Evolutionary conservation across 2,113 vertebrate species (phyloP).

Genomic region (Sus scrofa): DNA sequence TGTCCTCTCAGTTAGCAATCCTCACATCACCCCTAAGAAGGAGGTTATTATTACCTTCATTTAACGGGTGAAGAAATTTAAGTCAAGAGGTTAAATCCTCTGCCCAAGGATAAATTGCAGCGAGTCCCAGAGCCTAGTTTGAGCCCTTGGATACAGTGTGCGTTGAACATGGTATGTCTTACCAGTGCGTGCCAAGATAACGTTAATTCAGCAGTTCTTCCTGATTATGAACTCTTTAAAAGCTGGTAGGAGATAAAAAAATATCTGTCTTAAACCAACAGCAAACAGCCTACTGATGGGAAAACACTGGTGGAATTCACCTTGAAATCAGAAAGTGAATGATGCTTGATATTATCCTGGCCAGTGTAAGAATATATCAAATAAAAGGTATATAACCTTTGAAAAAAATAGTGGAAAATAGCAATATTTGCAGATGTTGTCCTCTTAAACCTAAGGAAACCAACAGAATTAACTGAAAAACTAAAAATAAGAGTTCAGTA

Average conservation of each 20-base stretch:
- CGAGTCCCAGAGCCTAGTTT: background rate
- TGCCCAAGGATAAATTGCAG: background rate
- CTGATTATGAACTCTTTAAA: constrained; percentile 11
- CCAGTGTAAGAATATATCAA: background rate
- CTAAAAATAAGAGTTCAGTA: background rate
- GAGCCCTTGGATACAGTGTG: too few relatives aligned
- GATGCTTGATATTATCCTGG: background rate
- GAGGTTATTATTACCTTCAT: background rate
- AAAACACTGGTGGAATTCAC: background rate
- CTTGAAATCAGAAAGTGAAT: background rate
- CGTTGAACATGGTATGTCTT: background rate
- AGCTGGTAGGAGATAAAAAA: background rate
- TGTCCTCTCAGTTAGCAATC: background rate
- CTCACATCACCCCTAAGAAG: background rate
- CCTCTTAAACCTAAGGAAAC: constrained; percentile 55
- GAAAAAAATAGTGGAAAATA: background rate
- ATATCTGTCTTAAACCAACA: background rate
- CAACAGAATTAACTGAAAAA: background rate
- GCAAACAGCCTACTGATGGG: background rate
- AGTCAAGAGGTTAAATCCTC: background rate
- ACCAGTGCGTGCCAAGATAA: background rate
- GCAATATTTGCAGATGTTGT: background rate
- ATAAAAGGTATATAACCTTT: background rate
- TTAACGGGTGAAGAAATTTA: constrained; percentile 18
- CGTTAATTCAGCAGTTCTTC: background rate